A percentile compares a stretch with the other conserved stretches of the same genome.
These are phyloP conservation scores for Hyperoplus lanceolatus DNA, from an alignment of 2,797 vertebrate species.

Conservation along the genomic window DNA sequence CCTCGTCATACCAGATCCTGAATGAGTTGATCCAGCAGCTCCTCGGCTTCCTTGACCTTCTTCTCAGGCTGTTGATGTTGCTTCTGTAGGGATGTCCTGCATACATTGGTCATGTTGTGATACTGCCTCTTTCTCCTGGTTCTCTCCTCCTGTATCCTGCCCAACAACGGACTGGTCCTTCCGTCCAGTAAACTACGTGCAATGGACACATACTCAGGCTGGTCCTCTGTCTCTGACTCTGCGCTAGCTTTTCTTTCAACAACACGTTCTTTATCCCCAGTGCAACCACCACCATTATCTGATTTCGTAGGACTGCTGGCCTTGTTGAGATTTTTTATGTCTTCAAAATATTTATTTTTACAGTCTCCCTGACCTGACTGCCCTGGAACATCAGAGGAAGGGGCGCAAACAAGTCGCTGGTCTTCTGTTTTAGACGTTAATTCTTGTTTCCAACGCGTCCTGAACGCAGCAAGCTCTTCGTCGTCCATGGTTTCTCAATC, in stretches of 20 bases:
- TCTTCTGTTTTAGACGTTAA: conserved; percentile 55
- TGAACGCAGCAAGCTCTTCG: conserved; percentile 81
- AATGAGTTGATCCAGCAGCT: conserved; percentile 86
- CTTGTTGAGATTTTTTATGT: conserved; percentile 25
- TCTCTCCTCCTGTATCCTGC: conserved; percentile 80
- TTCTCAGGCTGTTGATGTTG: conserved; percentile 51
- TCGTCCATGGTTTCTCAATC: conserved; percentile 74
- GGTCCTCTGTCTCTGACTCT: conserved; percentile 46
- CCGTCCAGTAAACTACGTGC: conserved; percentile 82
- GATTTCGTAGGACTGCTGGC: background rate
- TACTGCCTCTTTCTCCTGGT: conserved; percentile 78
- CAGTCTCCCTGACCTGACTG: conserved; percentile 24
- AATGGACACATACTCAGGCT: conserved; percentile 84
- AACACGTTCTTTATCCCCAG: background rate
- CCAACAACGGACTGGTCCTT: conserved; percentile 82
- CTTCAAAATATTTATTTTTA: conserved; percentile 67
- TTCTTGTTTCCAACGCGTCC: conserved; percentile 82
- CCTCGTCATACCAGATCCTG: conserved; percentile 82
- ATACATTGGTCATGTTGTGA: conserved; percentile 33
- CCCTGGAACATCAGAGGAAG: background rate
- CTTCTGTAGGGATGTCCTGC: conserved; percentile 53
- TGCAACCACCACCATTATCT: background rate
- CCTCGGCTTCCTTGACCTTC: conserved; percentile 63
- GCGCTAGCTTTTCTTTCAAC: background rate
- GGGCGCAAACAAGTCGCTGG: background rate